Conservation (phyloP, 2,888 invertebrate species). For the Danaus chrysippus region DNA sequence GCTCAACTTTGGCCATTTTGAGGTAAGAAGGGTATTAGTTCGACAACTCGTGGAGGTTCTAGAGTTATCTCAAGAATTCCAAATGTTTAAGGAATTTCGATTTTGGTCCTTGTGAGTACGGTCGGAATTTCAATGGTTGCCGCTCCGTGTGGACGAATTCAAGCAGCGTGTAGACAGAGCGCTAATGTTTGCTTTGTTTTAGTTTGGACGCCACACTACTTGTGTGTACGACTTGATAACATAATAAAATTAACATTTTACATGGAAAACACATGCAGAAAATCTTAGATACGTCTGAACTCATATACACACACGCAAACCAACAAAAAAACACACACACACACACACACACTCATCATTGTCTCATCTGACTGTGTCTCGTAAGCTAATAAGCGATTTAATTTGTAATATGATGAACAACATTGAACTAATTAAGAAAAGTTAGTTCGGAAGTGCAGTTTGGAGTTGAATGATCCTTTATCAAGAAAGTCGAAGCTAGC, state of each 20-base stretch:
- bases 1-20: slow-evolving; percentile 65
- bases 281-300: neutral
- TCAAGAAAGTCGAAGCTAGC: slow-evolving; percentile 1
- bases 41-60: slow-evolving; percentile 67
- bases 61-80: slow-evolving; percentile 54
- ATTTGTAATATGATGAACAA: neutral
- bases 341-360: too few relatives aligned
- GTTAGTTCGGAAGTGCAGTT: neutral
- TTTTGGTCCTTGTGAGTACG: slow-evolving; percentile 15
- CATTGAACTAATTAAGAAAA: neutral
- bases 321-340: too few relatives aligned
- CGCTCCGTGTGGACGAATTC: slow-evolving; percentile 24
- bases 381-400: neutral
- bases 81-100: slow-evolving; percentile 17
- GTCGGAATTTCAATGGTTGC: slow-evolving; percentile 12
- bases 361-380: too few relatives aligned
- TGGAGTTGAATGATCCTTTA: slow-evolving; percentile 1
- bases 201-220: slow-evolving; percentile 19
- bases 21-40: slow-evolving; percentile 72
- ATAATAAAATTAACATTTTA: slow-evolving; percentile 11
- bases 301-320: neutral
- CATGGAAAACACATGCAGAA: neutral
- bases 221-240: slow-evolving; percentile 16
- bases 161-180: slow-evolving; percentile 21
- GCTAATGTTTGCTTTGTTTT: slow-evolving; percentile 27